Percentiles rank a stretch among this genome's conserved stretches.
These are phyloP conservation scores for Monomorium pharaonis DNA, from an alignment of 1,140 invertebrate species.

Conservation along the genomic window DNA sequence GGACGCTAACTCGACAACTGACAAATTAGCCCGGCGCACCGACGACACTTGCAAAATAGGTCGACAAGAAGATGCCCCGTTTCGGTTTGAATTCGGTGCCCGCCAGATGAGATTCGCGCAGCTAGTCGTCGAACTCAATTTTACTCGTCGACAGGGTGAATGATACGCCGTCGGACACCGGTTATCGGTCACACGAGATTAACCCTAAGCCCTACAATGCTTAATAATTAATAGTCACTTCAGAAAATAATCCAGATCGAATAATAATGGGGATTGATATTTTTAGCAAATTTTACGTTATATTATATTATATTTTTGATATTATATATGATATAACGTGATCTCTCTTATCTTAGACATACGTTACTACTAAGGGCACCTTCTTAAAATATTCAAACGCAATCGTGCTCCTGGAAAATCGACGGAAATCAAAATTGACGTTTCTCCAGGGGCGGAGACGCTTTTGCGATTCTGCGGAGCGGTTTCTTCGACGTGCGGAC, in stretches of 20 bases:
- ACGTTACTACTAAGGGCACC: neutral
- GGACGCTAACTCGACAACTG: slow-evolving; percentile 86
- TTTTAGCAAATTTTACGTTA: neutral
- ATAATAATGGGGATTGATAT: neutral
- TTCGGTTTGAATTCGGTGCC: slow-evolving; percentile 78
- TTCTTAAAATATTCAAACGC: slow-evolving; percentile 36
- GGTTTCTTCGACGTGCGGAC: neutral
- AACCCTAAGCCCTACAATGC: slow-evolving; percentile 2
- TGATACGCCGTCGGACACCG: slow-evolving; percentile 30
- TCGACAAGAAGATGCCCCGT: slow-evolving; percentile 80
- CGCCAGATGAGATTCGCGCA: slow-evolving; percentile 60
- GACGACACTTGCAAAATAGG: slow-evolving; percentile 86
- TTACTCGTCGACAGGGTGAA: slow-evolving; percentile 46
- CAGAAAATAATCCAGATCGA: neutral
- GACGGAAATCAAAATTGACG: slow-evolving; percentile 63
- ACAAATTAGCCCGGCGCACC: slow-evolving; percentile 85
- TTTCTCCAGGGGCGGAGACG: slow-evolving; percentile 33
- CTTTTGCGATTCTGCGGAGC: slow-evolving; percentile 35
- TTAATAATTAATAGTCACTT: slow-evolving; percentile 11
- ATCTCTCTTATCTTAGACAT: neutral
- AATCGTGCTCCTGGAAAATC: slow-evolving; percentile 47
- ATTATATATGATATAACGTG: neutral
- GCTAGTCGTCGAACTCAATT: slow-evolving; percentile 52
- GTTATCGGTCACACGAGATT: slow-evolving; percentile 49
- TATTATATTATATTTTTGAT: neutral